Evolutionary conservation across 2,888 invertebrate genomes (phyloP).

Genomic region (Drosophila ustulata): DNA sequence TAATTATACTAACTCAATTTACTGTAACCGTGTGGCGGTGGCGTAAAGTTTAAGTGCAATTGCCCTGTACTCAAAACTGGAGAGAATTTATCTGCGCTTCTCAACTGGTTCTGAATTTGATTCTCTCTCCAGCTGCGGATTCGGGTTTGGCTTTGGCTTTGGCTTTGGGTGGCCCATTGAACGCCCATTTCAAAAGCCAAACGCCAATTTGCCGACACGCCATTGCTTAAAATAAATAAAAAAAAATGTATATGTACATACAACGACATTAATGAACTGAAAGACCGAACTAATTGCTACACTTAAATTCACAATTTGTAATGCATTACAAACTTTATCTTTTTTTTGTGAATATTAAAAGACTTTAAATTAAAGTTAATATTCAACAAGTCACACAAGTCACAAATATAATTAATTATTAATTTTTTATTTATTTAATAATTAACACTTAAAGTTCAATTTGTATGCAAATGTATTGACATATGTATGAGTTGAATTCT

Average conservation of each 20-base stretch:
- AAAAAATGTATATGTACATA: conserved; percentile 27
- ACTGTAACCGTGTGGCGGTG: conserved; percentile 67
- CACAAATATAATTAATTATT: no score
- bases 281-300: conserved; percentile 30
- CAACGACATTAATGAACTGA: background rate
- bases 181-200: conserved; percentile 72
- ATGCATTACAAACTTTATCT: no score
- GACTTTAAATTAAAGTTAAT: no score
- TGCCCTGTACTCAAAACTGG: conserved; percentile 31
- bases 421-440: no score
- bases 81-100: conserved; percentile 32
- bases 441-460: no score
- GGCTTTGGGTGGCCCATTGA: conserved; percentile 62
- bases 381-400: no score
- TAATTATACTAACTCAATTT: conserved; percentile 81
- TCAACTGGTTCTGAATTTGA: conserved; percentile 15
- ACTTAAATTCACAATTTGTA: conserved; percentile 4
- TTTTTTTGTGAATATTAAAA: no score
- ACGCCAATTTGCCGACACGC: conserved; percentile 73
- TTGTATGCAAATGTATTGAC: no score
- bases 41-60: conserved; percentile 68
- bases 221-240: conserved; percentile 69
- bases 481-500: no score
- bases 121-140: background rate
- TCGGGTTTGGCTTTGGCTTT: conserved; percentile 9